Conservation (phyloP, 2,888 invertebrate species). For the Crematogaster levior region DNA sequence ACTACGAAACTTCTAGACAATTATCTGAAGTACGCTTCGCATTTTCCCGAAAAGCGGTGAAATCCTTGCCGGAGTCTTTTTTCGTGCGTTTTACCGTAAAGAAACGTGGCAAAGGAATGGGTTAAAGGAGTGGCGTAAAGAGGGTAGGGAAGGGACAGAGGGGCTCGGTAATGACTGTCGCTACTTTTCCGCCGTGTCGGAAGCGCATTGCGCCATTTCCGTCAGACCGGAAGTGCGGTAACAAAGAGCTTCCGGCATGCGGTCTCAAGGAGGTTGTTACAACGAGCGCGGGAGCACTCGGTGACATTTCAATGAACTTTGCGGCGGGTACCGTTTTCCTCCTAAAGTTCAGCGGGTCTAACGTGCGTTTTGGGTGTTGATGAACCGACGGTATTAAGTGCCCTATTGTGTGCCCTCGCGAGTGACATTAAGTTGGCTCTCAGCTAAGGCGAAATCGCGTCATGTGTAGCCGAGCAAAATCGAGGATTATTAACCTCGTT, state of each 20-base stretch:
- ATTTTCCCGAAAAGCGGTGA: slow-evolving; percentile 31
- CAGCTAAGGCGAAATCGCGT: slow-evolving; percentile 4
- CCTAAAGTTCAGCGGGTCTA: slow-evolving; percentile 74
- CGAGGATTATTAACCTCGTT: slow-evolving; percentile 9
- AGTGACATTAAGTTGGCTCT: slow-evolving; percentile 36
- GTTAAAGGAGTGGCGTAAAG: slow-evolving; percentile 50
- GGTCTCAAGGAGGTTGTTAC: slow-evolving; percentile 75
- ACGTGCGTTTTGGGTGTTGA: slow-evolving; percentile 69
- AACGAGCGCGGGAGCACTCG: slow-evolving; percentile 62
- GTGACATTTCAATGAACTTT: slow-evolving; percentile 83
- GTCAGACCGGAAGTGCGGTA: slow-evolving; percentile 77
- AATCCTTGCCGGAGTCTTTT: slow-evolving; percentile 38
- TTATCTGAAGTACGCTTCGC: slow-evolving; percentile 41
- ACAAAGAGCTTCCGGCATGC: slow-evolving; percentile 79
- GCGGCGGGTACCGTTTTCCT: slow-evolving; percentile 74
- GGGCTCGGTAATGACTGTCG: slow-evolving; percentile 74
- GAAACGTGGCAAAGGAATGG: slow-evolving; percentile 31
- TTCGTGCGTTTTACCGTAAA: slow-evolving; percentile 41
- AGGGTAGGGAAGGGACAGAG: slow-evolving; percentile 45
- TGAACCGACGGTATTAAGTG: slow-evolving; percentile 65
- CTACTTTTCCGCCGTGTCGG: slow-evolving; percentile 79
- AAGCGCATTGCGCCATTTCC: slow-evolving; percentile 79
- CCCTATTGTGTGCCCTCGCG: slow-evolving; percentile 36
- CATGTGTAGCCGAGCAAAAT: slow-evolving; percentile 20
- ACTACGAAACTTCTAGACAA: slow-evolving; percentile 37